phyloP scores from a whole-genome alignment of 2,797 vertebrate genomes.

The Enteromius treurensis region DNA sequence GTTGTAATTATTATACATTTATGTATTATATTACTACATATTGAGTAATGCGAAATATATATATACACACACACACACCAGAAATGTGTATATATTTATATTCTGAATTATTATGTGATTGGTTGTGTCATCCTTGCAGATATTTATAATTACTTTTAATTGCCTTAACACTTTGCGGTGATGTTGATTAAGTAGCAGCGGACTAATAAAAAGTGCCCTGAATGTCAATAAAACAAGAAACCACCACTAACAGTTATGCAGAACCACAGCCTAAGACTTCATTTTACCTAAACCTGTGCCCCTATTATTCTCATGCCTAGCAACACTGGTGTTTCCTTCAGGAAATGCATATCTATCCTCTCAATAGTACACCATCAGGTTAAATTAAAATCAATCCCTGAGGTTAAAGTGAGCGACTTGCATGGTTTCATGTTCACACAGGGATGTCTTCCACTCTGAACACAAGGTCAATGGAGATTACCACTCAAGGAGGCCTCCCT shows the following conservation, averaged over 20 bases:
- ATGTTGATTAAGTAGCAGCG: background rate
- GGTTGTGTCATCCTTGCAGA: background rate
- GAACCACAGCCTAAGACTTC: background rate
- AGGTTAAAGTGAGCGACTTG: conserved; percentile 42
- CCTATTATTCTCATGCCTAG: background rate
- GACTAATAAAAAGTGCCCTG: background rate
- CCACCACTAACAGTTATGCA: background rate
- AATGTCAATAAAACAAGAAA: background rate
- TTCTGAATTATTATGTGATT: conserved; percentile 14
- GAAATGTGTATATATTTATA: background rate
- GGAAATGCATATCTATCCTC: conserved; percentile 15
- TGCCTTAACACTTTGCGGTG: background rate
- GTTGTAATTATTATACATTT: background rate
- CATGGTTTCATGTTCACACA: conserved; percentile 44
- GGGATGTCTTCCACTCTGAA: conserved; percentile 50
- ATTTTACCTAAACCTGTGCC: background rate
- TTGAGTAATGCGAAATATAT: too few species aligned
- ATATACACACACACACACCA: background rate
- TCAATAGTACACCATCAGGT: conserved; percentile 45
- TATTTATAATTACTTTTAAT: background rate
- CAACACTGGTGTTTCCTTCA: conserved; percentile 16
- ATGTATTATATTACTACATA: background rate
- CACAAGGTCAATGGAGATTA: conserved; percentile 59
- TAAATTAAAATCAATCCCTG: conserved; percentile 57
- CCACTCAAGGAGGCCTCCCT: conserved; percentile 51